These are phyloP conservation scores for Andrena fulva DNA, from an alignment of 2,888 invertebrate genomes.

Conservation along the genomic window DNA sequence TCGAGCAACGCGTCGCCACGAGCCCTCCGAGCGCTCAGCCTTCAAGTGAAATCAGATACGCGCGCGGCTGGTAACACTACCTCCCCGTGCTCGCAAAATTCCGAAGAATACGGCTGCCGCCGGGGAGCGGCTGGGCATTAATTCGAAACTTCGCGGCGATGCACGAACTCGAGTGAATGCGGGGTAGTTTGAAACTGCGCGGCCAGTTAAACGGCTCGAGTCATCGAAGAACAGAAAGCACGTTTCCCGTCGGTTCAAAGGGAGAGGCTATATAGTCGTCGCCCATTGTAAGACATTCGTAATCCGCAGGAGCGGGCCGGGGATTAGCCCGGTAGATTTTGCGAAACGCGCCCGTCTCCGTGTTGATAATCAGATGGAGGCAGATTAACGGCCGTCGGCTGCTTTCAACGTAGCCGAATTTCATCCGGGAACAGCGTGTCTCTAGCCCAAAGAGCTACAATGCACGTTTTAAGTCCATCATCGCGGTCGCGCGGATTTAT, in stretches of 20 bases:
- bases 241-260: constrained; percentile 23
- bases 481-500: not conserved
- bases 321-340: constrained; percentile 62
- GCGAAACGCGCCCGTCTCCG: constrained; percentile 22
- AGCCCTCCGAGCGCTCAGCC: no score
- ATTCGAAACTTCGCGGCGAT: constrained; percentile 25
- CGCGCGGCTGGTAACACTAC: no score
- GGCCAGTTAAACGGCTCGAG: constrained; percentile 11
- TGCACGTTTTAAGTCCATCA: constrained; percentile 3
- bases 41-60: no score
- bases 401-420: constrained; percentile 11
- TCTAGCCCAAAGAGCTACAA: not conserved
- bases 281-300: constrained; percentile 60
- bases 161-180: constrained; percentile 5
- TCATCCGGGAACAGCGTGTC: not conserved
- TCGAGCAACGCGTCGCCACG: no score
- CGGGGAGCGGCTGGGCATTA: constrained; percentile 17
- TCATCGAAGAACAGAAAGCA: constrained; percentile 25
- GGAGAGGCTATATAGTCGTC: constrained; percentile 14
- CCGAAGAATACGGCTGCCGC: not conserved
- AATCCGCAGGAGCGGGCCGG: constrained; percentile 56
- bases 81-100: not conserved
- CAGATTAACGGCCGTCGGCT: constrained; percentile 39
- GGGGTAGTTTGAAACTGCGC: constrained; percentile 19
- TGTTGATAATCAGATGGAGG: constrained; percentile 45